Conservation (phyloP, 2,797 vertebrate species). For the Pipistrellus pipistrellus region DNA sequence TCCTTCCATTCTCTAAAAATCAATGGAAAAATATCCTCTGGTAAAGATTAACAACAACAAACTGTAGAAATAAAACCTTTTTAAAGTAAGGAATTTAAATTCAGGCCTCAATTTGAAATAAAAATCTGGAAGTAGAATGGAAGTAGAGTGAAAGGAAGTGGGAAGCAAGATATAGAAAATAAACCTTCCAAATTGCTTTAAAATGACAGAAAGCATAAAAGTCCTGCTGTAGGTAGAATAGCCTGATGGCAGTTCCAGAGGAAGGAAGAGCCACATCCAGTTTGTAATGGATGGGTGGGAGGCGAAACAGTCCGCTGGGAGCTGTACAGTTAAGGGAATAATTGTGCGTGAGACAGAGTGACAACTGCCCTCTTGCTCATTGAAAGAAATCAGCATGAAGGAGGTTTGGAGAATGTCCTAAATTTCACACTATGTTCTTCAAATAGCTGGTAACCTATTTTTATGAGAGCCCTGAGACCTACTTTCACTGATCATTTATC, state of each 20-base stretch:
- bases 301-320: slow-evolving; percentile 3
- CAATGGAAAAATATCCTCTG: no score
- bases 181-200: slow-evolving; percentile 58
- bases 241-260: not conserved
- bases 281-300: not conserved
- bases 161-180: slow-evolving; percentile 17
- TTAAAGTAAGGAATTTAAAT: not conserved
- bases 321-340: slow-evolving; percentile 63
- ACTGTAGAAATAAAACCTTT: not conserved
- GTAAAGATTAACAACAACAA: not conserved
- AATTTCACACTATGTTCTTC: slow-evolving; percentile 68
- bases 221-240: not conserved
- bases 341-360: not conserved
- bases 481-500: slow-evolving; percentile 74
- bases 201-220: slow-evolving; percentile 43
- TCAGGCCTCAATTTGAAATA: not conserved
- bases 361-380: slow-evolving; percentile 58
- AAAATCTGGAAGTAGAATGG: not conserved
- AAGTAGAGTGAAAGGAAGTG: not conserved
- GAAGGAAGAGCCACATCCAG: not conserved
- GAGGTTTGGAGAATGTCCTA: slow-evolving; percentile 17
- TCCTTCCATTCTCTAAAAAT: no score
- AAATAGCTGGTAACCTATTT: slow-evolving; percentile 70
- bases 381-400: slow-evolving; percentile 71
- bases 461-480: slow-evolving; percentile 74